Evolutionary conservation across 2,888 invertebrate species (phyloP).

Genomic region (Sinhomidia bicolor): DNA sequence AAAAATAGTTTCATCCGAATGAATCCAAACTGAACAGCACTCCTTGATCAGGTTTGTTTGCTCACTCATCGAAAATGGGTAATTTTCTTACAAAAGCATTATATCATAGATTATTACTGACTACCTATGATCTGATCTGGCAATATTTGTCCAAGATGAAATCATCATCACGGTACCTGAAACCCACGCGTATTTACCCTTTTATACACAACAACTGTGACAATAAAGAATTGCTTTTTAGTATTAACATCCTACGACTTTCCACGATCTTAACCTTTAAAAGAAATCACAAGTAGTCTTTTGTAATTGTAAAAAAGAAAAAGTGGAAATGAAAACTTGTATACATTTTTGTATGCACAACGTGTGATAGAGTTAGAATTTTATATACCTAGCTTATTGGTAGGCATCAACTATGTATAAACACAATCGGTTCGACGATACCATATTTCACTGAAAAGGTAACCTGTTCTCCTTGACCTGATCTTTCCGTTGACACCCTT

Average conservation of each 20-base stretch:
- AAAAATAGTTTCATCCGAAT: too few relatives aligned
- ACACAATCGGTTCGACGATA: neutral
- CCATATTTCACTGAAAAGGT: neutral
- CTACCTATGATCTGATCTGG: too few relatives aligned
- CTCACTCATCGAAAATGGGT: too few relatives aligned
- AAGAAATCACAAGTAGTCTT: constrained; percentile 31
- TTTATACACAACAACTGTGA: neutral
- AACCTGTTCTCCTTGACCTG: constrained; percentile 52
- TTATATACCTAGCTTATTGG: neutral
- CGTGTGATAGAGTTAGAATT: neutral
- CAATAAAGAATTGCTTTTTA: neutral
- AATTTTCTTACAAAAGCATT: too few relatives aligned
- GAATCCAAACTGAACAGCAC: too few relatives aligned
- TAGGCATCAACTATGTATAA: neutral
- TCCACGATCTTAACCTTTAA: neutral
- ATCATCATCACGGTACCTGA: too few relatives aligned
- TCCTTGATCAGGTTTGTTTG: too few relatives aligned
- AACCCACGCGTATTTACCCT: too few relatives aligned
- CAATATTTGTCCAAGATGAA: too few relatives aligned
- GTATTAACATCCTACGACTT: neutral
- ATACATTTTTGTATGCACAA: neutral
- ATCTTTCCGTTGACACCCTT: constrained; percentile 34
- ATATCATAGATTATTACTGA: too few relatives aligned
- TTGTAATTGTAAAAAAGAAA: constrained; percentile 10
- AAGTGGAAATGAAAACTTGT: constrained; percentile 36